Evolutionary conservation across 1,140 invertebrate genomes (phyloP).

Genomic region (Lepidurus couesii): DNA sequence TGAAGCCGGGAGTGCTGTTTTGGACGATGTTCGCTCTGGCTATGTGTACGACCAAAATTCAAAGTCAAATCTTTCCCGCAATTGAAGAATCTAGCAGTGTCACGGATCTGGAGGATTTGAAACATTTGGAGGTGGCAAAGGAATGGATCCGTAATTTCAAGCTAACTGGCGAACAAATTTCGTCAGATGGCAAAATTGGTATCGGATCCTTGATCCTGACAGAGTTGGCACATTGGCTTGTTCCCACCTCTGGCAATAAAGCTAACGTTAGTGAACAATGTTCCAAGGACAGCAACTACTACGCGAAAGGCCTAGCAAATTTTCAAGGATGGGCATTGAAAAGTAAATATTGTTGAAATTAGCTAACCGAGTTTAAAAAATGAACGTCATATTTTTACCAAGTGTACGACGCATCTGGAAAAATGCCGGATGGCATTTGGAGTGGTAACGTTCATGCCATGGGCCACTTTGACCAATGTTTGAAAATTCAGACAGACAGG

Average conservation of each 20-base stretch:
- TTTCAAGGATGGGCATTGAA: background rate
- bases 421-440: background rate
- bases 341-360: slow-evolving; percentile 26
- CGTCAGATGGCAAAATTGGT: background rate
- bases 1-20: background rate
- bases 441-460: slow-evolving; percentile 19
- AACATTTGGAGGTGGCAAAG: background rate
- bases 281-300: slow-evolving; percentile 24
- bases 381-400: background rate
- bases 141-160: background rate
- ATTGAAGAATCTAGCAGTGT: background rate
- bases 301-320: background rate
- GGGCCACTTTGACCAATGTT: slow-evolving; percentile 31
- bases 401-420: slow-evolving; percentile 28
- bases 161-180: background rate
- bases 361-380: background rate
- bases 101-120: background rate
- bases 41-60: background rate
- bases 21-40: background rate
- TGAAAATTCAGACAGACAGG: background rate
- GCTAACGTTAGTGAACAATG: slow-evolving; percentile 29
- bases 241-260: slow-evolving; percentile 9
- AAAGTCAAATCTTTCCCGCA: background rate
- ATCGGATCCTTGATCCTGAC: background rate
- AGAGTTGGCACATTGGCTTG: background rate